Evolutionary conservation across 2,888 invertebrate genomes (phyloP), one percentile per base, ranked within the genome.

Genomic region (Galerucella calmariensis): DNA sequence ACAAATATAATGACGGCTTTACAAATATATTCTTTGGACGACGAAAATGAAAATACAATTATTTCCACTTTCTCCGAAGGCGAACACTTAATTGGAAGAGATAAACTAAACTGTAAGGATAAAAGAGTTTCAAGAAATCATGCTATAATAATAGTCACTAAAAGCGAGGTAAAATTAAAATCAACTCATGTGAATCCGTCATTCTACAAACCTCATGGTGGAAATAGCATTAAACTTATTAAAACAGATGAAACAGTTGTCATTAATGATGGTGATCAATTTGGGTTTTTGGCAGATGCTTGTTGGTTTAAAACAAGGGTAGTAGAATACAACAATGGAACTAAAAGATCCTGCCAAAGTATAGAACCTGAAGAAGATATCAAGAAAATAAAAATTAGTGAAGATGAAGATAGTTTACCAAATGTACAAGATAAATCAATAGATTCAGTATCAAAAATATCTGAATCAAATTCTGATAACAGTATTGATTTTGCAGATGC

Each of bases 161-260:
- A 83, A 20, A 84, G 88, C 72, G 80, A 83, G 35, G 83, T 89
- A 5, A 83, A 80, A 20, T 80, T 90, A 16, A 89, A 87, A 84
- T 87, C 90, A 27, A 82, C 89, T 27, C 90, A 91, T 79, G 83
- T 86, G 80, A 91, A 90, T 79, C 91, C 91, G 24, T 90, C 90
- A 82, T 91, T 90, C 81, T 88, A 87, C 72, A 82, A 81, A 83
- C 82, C 79, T 83, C 84, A 77, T 84, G 85, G 77, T 81, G 84
- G 73, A 76, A 84, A 81, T 71, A 76, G 79, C 11, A 83, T 85
- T 8, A 82, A 87, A 73, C 82, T 89, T 67, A 78, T 90, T 59
- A 84, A 83, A 67, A 85, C 87, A 78, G 84, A 88, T 74, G 79
- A 82, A 51, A 80, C 83, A 2, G 78, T 86, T 16, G 76, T 80